Base-by-base conservation (phyloP, 30 jellyfish, hydroid and myxozoan genomes). In the Hydractinia symbiolongicarpus region DNA sequence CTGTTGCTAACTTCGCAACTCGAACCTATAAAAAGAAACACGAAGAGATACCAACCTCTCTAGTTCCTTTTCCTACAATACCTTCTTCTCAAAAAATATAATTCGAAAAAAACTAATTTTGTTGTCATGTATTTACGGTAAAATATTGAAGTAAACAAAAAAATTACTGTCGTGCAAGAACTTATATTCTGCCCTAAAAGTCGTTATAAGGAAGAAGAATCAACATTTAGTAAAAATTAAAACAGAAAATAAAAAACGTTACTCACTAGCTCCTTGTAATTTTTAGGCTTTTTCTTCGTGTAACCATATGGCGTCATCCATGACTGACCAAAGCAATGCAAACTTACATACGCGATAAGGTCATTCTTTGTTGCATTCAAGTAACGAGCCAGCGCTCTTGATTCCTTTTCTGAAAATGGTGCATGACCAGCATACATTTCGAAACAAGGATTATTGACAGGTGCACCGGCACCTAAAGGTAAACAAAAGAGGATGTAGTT, bases 341-440 rank as follows among this genome's bases (percentile, higher is more conserved):
- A 51, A 17, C 78, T 21, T 10, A 83, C 82, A 51, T 73, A 73
- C 14, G 86, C 91, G 15, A 74, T 44, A 17, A 77, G 16, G 54
- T 70, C 81, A 5, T 73, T 56, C 58, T 54, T 55, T 52, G 76
- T 70, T 8, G 10, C 50, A 53, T 58, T 83, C 54, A 83, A 66
- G 64, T 54, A 83, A 5, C 69, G 53, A 19, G 88, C 78, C 66
- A 83, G 62, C n/a, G 82, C 82, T 5, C 21, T 10, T 7, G 91
- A 83, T 54, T 83, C 91, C 44, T 83, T 83, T 52, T 83, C 91
- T 7, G 91, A 83, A 64, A 83, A 83, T 5, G 87, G 68, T 14
- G 49, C 55, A n/a, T 58, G 88, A 4, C 91, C 91, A 54, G 91
- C 88, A 57, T 73, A 83, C 91, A 83, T 83, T 74, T 73, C 88